Conservation (phyloP, 2,797 vertebrate genomes). For the Cryptoblepharus egeriae region DNA sequence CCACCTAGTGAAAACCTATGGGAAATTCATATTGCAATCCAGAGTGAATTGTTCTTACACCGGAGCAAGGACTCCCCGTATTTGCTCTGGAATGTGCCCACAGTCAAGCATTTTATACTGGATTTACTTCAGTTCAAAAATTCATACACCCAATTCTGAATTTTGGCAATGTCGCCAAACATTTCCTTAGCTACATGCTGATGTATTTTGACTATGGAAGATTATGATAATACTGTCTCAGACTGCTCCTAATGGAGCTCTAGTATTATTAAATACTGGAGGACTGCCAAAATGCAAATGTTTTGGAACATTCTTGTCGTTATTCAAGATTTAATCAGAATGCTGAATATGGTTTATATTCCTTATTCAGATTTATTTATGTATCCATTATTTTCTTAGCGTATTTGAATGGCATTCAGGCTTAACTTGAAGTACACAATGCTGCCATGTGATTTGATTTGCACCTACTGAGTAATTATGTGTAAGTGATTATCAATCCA, state of each 20-base stretch:
- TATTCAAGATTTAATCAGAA: slow-evolving; percentile 30
- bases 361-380: slow-evolving; percentile 16
- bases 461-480: background rate
- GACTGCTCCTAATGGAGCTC: background rate
- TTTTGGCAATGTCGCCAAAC: background rate
- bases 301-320: background rate
- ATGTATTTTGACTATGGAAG: slow-evolving; percentile 5
- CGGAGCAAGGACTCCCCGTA: too few relatives aligned
- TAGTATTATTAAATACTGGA: background rate
- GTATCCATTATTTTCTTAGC: background rate
- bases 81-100: too few relatives aligned
- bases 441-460: background rate
- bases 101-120: background rate
- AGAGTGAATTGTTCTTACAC: too few relatives aligned
- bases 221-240: background rate
- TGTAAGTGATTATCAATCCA: background rate
- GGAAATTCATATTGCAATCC: too few relatives aligned
- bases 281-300: background rate
- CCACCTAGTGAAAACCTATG: too few relatives aligned
- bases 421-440: background rate
- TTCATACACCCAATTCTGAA: slow-evolving; percentile 3
- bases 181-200: background rate
- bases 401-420: background rate
- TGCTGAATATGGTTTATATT: slow-evolving; percentile 12
- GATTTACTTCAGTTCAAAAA: too few relatives aligned